Base-by-base conservation (phyloP, 1,140 invertebrate species). In the Papilio polyxenes region DNA sequence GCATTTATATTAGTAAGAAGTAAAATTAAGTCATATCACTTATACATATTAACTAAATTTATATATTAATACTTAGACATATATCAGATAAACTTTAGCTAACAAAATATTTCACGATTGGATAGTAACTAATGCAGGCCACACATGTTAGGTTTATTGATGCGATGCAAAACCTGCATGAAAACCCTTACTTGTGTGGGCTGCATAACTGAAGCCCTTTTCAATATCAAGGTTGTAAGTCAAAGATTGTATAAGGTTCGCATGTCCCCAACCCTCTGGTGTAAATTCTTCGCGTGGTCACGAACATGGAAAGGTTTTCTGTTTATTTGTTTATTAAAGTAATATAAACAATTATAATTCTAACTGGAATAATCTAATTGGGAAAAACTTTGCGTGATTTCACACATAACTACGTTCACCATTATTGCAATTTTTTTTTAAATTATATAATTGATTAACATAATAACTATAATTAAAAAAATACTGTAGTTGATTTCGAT, bases 321-420 rank as follows among this genome's bases (percentile, higher is more conserved):
- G 31, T 37, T 72, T 37, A 72, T 72, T 72, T 37, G 15, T 72
- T 72, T 37, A 15, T 37, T 37, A 31, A 65, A 10, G n/a, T 65
- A 65, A 65, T 65, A 65, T 31, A 31, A 31, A 65, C 62, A 59
- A 59, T 59, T 59, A 72, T 72, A 65, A 10, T 65, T 31, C 20
- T 65, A 20, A 23, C 62, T n/a, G n/a, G n/a, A n/a, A n/a, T n/a
- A 65, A 31, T 23, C 20, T 23, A 72, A 40, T 72, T 72, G 65
- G 65, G 65, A 40, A 72, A 72, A 72, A 31, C 65, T 72, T 72
- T 72, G 65, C 65, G 65, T 72, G 65, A 69, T 69, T 31, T 72
- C 65, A 72, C 20, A 72, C 65, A 72, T 72, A 72, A 72, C 31
- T 40, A 72, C 31, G 65, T 72, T 72, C 31, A 72, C 31, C 65